A percentile compares a stretch with the other conserved stretches of the same genome.
phyloP scores from a whole-genome alignment of 2,888 invertebrate species.

The Erebia aethiops region DNA sequence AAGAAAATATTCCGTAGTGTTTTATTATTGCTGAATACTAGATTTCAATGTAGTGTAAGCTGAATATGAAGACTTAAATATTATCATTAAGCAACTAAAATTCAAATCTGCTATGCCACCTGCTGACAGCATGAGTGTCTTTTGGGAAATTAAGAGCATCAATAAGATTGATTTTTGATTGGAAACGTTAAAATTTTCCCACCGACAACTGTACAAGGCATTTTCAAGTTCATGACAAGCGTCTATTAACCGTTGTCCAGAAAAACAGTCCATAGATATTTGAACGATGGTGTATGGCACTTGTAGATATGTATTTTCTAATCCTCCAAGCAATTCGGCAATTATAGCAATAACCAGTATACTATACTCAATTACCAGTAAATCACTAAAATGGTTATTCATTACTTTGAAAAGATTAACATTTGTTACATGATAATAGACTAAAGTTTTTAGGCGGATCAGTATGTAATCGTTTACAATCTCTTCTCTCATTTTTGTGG shows the following conservation, averaged over 20 bases:
- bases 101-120: slow-evolving; percentile 58
- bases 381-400: slow-evolving; percentile 50
- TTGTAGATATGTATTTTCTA: slow-evolving; percentile 58
- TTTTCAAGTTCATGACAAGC: slow-evolving; percentile 53
- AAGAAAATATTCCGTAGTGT: background rate
- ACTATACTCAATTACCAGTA: slow-evolving; percentile 54
- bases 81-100: slow-evolving; percentile 55
- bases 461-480: slow-evolving; percentile 50
- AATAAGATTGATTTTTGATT: slow-evolving; percentile 58
- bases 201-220: slow-evolving; percentile 59
- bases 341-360: slow-evolving; percentile 53
- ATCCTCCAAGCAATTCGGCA: slow-evolving; percentile 58
- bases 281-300: slow-evolving; percentile 57
- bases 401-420: slow-evolving; percentile 48
- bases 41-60: slow-evolving; percentile 61
- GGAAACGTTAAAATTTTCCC: slow-evolving; percentile 59
- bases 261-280: slow-evolving; percentile 59
- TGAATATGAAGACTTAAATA: slow-evolving; percentile 58
- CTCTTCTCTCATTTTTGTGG: slow-evolving; percentile 29
- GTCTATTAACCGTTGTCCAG: slow-evolving; percentile 61
- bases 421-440: slow-evolving; percentile 51
- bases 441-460: slow-evolving; percentile 47
- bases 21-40: slow-evolving; percentile 7
- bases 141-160: slow-evolving; percentile 60
- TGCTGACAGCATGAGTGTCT: slow-evolving; percentile 57